Conservation (phyloP, 2,113 vertebrate genomes). For the Engraulis encrasicolus region DNA sequence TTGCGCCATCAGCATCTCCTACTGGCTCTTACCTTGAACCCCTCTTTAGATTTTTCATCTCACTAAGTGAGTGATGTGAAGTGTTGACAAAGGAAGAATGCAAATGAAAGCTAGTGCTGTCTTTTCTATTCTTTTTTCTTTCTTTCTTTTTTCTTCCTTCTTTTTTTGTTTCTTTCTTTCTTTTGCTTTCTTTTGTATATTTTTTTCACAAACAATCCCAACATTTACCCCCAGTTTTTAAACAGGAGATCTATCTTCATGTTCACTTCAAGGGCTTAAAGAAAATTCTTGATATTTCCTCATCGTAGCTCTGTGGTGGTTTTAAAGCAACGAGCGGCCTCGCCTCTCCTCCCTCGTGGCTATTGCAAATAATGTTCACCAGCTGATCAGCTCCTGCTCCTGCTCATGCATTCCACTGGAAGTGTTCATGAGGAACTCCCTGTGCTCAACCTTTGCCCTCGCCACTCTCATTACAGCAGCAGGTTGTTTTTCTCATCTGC, state of each 20-base stretch:
- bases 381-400: neutral
- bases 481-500: neutral
- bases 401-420: slow-evolving; percentile 1
- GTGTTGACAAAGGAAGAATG: neutral
- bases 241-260: neutral
- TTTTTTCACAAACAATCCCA: neutral
- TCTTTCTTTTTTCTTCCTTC: neutral
- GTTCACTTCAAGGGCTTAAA: neutral
- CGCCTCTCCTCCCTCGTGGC: neutral
- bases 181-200: neutral
- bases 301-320: neutral
- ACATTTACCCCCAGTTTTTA: neutral
- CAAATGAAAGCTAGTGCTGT: neutral
- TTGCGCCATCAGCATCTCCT: slow-evolving; percentile 23
- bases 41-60: neutral
- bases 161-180: no score
- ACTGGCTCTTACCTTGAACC: neutral
- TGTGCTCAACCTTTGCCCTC: neutral
- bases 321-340: neutral
- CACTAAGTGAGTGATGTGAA: neutral
- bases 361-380: neutral
- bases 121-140: neutral
- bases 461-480: neutral
- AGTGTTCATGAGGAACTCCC: neutral
- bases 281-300: neutral